phyloP scores from a whole-genome alignment of 2,888 invertebrate genomes.

The Dolichopus griseipennis region DNA sequence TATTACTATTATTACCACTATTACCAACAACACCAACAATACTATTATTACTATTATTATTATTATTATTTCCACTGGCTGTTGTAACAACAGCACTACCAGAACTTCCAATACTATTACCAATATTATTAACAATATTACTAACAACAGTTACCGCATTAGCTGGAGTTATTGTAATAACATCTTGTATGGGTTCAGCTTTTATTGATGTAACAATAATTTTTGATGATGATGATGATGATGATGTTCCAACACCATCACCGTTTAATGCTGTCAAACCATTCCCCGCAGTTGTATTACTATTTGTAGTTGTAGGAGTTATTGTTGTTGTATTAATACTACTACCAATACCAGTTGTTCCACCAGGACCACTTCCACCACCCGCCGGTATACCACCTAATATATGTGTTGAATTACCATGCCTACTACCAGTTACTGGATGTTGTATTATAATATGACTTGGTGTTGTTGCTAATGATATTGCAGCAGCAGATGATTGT shows the following conservation, averaged over 20 bases:
- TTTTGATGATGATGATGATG: slow-evolving; percentile 2
- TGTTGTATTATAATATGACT: slow-evolving; percentile 4
- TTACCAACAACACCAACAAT: background rate
- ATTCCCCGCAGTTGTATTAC: background rate
- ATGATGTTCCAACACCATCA: too few species aligned
- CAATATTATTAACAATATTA: background rate
- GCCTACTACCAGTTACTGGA: background rate
- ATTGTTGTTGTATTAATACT: background rate
- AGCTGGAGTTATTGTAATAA: slow-evolving; percentile 29
- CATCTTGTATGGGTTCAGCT: slow-evolving; percentile 40
- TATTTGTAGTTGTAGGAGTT: background rate
- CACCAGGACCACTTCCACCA: background rate
- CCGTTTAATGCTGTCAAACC: too few species aligned
- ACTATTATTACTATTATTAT: background rate
- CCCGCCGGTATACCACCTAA: background rate
- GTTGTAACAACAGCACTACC: background rate
- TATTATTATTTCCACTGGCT: background rate
- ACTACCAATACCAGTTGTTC: background rate
- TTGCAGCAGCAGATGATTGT: background rate
- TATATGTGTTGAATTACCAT: background rate
- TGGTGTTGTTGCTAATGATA: background rate
- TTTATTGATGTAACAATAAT: slow-evolving; percentile 37
- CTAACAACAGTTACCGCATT: background rate
- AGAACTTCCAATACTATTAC: background rate
- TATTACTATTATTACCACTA: background rate